Evolutionary conservation across 2,888 invertebrate genomes (phyloP).

Genomic region (Rhagonycha lutea): DNA sequence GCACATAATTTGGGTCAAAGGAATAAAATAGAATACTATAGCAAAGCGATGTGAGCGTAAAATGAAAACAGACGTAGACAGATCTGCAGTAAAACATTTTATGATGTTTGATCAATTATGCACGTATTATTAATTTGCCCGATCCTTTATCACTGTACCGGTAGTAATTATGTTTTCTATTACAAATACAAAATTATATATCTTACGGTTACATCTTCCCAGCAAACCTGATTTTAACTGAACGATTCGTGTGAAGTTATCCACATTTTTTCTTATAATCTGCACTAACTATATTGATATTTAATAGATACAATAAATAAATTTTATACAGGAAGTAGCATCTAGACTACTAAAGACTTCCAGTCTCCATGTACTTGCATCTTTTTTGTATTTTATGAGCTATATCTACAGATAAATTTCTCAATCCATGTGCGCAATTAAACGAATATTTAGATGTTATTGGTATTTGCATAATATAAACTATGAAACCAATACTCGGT

Average conservation of each 20-base stretch:
- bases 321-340: not conserved
- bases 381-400: not conserved
- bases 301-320: not conserved
- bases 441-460: not conserved
- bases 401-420: not conserved
- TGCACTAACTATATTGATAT: not conserved
- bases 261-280: not conserved
- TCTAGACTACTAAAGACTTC: not conserved
- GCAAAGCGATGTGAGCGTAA: not conserved
- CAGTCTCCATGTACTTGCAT: not conserved
- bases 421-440: not conserved
- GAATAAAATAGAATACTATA: not conserved
- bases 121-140: not conserved
- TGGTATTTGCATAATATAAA: conserved; percentile 13
- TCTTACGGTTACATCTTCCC: not conserved
- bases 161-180: not conserved
- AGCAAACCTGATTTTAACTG: not conserved
- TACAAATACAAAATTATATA: not conserved
- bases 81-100: not conserved
- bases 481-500: conserved; percentile 15
- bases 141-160: not conserved
- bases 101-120: not conserved
- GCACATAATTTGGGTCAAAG: not conserved
- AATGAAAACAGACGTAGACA: not conserved
- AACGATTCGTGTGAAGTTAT: not conserved